Evolutionary conservation across 2,113 vertebrate genomes (phyloP).

Genomic region (Menura novaehollandiae): DNA sequence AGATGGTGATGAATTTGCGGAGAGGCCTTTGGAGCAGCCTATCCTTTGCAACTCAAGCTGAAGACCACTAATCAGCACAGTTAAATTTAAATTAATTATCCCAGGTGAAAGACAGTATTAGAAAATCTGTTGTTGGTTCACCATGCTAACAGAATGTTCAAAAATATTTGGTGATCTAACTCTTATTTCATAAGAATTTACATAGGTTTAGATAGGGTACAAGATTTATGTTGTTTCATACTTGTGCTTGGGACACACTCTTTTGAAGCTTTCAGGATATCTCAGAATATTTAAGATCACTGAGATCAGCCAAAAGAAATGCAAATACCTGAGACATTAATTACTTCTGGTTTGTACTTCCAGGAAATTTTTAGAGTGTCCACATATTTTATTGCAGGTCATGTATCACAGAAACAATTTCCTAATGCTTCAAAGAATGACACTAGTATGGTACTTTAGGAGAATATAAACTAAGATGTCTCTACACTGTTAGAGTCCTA

Average conservation of each 20-base stretch:
- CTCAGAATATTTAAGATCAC: not conserved
- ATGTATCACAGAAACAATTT: not conserved
- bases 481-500: not conserved
- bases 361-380: not conserved
- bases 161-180: not conserved
- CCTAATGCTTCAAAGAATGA: not conserved
- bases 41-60: not conserved
- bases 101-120: rapidly evolving
- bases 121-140: not conserved
- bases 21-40: not conserved
- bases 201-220: not conserved
- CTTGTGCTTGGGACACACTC: rapidly evolving
- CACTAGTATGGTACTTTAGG: not conserved
- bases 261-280: not conserved
- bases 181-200: not conserved
- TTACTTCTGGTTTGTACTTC: rapidly evolving
- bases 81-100: not conserved
- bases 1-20: not conserved
- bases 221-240: not conserved
- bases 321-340: not conserved
- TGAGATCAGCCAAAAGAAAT: not conserved
- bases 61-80: not conserved
- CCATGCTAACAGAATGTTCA: not conserved
- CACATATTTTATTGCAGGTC: not conserved
- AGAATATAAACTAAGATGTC: not conserved